A percentile compares a stretch with the other conserved stretches of the same genome.
Conservation (phyloP, 2,113 vertebrate species). For the Phodopus roborovskii region DNA sequence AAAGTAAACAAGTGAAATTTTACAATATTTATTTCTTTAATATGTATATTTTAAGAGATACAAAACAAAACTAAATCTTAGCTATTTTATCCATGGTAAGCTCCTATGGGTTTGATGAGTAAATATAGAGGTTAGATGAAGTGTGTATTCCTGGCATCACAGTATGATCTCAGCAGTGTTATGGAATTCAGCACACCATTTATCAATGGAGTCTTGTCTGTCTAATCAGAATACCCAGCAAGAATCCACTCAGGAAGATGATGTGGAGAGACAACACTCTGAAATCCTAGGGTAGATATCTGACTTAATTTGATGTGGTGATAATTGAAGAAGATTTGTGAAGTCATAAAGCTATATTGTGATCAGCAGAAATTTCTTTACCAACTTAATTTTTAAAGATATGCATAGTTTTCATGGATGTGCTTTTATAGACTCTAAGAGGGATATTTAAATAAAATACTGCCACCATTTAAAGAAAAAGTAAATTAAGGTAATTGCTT, state of each 20-base stretch:
- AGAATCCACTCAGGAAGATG: not conserved
- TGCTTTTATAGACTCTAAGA: not conserved
- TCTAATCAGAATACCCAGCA: not conserved
- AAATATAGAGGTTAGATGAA: not conserved
- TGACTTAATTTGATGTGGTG: constrained; percentile 1
- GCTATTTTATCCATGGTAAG: not conserved
- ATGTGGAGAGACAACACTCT: not conserved
- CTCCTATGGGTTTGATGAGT: not conserved
- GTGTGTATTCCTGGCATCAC: not conserved
- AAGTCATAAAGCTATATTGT: not conserved
- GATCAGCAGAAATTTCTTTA: not conserved
- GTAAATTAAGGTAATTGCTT: not conserved
- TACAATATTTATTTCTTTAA: not conserved
- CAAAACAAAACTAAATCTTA: not conserved
- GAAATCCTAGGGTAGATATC: not conserved
- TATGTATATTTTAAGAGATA: not conserved
- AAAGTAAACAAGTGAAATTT: not conserved
- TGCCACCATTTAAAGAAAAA: not conserved
- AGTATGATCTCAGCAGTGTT: not conserved
- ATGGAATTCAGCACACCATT: not conserved
- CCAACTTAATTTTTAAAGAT: not conserved
- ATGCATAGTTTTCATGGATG: not conserved
- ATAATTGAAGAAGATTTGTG: not conserved
- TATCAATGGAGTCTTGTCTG: not conserved
- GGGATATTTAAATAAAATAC: not conserved